Percentiles rank a stretch among this genome's conserved stretches.
Evolutionary conservation across 2,113 vertebrate species (phyloP).

Genomic region (Sclerurus mexicanus): DNA sequence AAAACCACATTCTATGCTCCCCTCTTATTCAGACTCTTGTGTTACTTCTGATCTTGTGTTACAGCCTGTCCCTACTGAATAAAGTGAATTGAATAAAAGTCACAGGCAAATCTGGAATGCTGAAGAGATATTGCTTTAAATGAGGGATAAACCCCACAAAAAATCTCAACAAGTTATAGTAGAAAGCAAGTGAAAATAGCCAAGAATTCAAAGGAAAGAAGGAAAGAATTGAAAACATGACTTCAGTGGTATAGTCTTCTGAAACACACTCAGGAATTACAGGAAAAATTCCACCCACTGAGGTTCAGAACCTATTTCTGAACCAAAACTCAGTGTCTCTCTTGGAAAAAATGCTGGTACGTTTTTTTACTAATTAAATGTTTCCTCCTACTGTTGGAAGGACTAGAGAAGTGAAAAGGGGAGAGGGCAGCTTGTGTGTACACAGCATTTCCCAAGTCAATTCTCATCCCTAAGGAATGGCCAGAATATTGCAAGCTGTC

Average conservation of each 20-base stretch:
- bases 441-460: not conserved
- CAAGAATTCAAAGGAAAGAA: not conserved
- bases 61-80: not conserved
- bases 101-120: not conserved
- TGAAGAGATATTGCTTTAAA: not conserved
- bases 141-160: not conserved
- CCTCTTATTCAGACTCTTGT: not conserved
- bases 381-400: not conserved
- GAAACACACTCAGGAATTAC: not conserved
- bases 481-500: not conserved
- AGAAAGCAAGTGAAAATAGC: not conserved
- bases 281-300: not conserved
- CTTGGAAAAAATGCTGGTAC: not conserved
- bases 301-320: not conserved
- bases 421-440: not conserved
- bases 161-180: not conserved
- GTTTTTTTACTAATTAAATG: not conserved
- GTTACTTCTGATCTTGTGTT: not conserved
- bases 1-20: not conserved
- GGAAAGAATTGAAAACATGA: not conserved
- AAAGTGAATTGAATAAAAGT: not conserved
- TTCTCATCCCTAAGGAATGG: not conserved
- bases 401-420: not conserved
- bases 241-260: not conserved
- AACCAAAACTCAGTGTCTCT: not conserved